A percentile compares a stretch with the other conserved stretches of the same genome.
phyloP scores from a whole-genome alignment of 2,888 invertebrate species.

The Eilema griseolum region DNA sequence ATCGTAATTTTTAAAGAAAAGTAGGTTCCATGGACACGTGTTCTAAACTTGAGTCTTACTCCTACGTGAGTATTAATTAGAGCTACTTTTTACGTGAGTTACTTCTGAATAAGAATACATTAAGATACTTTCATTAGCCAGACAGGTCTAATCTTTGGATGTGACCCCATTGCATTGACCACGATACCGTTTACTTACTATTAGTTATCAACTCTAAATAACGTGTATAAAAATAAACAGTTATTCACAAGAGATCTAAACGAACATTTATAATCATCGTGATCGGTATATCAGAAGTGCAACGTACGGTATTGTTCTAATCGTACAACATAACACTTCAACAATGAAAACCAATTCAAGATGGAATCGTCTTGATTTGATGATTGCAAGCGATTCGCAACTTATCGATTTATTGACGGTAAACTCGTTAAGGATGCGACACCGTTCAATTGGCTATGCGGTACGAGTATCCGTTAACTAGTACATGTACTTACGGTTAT shows the following conservation, averaged over 20 bases:
- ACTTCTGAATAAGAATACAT: not conserved
- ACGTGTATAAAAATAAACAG: not conserved
- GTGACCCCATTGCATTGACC: not conserved
- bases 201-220: not conserved
- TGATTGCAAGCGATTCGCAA: constrained; percentile 56
- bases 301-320: constrained; percentile 13
- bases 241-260: constrained; percentile 1
- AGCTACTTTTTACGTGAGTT: too few relatives aligned
- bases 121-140: too few relatives aligned
- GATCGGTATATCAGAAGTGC: constrained; percentile 13
- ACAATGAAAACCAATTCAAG: constrained; percentile 22
- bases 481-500: constrained; percentile 35
- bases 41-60: not conserved
- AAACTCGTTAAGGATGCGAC: constrained; percentile 59
- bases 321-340: constrained; percentile 14
- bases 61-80: too few relatives aligned
- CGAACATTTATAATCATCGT: constrained; percentile 14
- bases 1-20: not conserved
- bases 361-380: constrained; percentile 49
- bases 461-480: constrained; percentile 56
- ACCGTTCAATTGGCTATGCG: constrained; percentile 63
- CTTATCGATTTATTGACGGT: constrained; percentile 62
- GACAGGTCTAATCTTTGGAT: not conserved
- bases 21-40: not conserved
- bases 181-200: not conserved